Base-by-base conservation (phyloP, 2,113 vertebrate species). In the Pleuronectes platessa region DNA sequence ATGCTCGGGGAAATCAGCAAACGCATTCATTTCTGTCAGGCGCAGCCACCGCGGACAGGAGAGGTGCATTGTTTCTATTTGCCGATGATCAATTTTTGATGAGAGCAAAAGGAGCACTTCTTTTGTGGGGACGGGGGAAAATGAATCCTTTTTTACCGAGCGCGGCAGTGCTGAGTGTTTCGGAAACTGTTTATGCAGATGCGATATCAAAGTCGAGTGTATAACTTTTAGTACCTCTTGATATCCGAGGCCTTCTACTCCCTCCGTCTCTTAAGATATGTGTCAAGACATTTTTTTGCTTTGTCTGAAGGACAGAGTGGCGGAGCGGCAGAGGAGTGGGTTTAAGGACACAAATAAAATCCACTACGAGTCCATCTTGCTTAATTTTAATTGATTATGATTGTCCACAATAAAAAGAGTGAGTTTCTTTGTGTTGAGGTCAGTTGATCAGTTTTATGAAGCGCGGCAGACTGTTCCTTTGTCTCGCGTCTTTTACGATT, bases 21-120 rank as follows among this genome's bases (percentile, higher is more conserved):
- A 78, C 72, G 60, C 86, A 90, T 90, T 87, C 2, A 83, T 92
- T 87, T 80, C 67, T 87, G 88, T 90, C 89, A 90, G 66, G 74
- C 23, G 26, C 76, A 82, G 69, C 35, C 71, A 75, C 78, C 67
- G 78, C 55, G 76, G 74, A 89, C 68, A 74, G 65, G 37, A 78
- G 53, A 67, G 64, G 40, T 74, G 61, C 76, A 84, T 68, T 86
- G 75, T 83, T 89, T 90, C 68, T 84, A 55, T 85, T 87, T 88
- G 61, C 82, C 54, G 40, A 74, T 89, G 84, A 88, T 89, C 79
- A 73, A 87, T 87, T 81, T 84, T 88, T 83, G 77, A 91, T 88
- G 78, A 81, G 68, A 66, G 66, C 13, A 40, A 82, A 68, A 56
- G 66, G 53, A 79, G 61, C 4, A 23, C 40, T 59, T 66, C 26